These are phyloP conservation scores for Nephrotoma flavescens DNA, from an alignment of 2,888 invertebrate species.

Conservation along the genomic window DNA sequence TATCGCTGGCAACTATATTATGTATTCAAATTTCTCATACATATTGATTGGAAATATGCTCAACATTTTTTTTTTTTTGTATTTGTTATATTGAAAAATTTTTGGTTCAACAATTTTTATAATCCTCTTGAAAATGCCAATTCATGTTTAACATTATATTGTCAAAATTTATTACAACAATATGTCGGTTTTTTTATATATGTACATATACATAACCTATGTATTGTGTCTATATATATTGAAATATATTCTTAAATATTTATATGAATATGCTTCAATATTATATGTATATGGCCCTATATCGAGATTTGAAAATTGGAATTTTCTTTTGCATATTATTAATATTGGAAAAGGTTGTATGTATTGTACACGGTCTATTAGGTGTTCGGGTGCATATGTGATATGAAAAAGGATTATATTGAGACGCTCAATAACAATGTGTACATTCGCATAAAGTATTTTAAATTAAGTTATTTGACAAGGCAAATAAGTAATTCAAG, in stretches of 20 bases:
- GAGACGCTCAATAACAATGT: too few species aligned
- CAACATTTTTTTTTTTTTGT: not conserved
- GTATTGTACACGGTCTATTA: not conserved
- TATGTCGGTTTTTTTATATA: not conserved
- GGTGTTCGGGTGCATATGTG: not conserved
- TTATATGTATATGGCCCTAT: not conserved
- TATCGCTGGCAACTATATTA: not conserved
- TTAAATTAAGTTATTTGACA: too few species aligned
- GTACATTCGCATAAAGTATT: too few species aligned
- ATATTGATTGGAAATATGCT: not conserved
- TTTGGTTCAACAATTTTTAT: not conserved
- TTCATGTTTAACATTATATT: not conserved
- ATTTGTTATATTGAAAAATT: not conserved
- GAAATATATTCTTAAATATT: not conserved
- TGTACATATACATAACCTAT: not conserved
- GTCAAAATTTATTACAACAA: not conserved
- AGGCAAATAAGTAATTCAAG: too few species aligned
- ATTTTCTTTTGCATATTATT: not conserved
- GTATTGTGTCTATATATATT: not conserved
- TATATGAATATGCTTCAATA: not conserved
- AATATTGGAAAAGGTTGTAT: not conserved
- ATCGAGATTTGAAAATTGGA: not conserved
- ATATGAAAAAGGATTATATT: too few species aligned
- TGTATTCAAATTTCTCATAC: not conserved
- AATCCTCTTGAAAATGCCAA: not conserved